These are phyloP conservation scores for Enhydra lutris DNA, from an alignment of 2,113 vertebrate species.

Conservation along the genomic window DNA sequence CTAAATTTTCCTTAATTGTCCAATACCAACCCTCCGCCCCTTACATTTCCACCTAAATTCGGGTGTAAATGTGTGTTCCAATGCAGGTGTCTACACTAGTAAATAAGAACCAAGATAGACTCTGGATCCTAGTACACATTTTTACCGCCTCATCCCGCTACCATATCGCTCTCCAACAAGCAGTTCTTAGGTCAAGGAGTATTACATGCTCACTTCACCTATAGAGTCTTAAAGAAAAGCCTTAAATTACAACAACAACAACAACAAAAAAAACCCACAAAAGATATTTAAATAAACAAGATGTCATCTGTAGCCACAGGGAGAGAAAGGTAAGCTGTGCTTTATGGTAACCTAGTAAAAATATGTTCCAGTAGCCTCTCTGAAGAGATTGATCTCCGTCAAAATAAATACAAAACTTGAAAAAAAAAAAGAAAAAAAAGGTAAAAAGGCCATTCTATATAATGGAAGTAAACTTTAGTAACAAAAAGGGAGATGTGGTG, in stretches of 20 bases:
- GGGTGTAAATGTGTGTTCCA: background rate
- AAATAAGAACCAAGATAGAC: background rate
- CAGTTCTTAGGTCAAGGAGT: background rate
- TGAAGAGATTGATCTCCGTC: background rate
- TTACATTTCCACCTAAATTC: background rate
- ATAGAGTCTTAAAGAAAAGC: background rate
- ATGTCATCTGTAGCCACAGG: background rate
- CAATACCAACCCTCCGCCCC: background rate
- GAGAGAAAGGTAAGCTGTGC: background rate
- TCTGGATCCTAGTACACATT: background rate
- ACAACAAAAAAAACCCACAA: background rate
- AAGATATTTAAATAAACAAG: constrained; percentile 9
- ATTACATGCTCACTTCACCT: background rate
- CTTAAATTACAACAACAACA: background rate
- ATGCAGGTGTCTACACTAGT: background rate
- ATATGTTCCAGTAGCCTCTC: background rate
- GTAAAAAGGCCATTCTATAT: background rate
- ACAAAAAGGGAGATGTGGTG: background rate
- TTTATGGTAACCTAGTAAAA: background rate
- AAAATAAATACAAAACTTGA: background rate
- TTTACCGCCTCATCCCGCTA: background rate
- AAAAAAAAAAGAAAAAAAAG: background rate
- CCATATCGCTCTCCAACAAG: background rate
- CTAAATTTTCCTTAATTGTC: background rate
- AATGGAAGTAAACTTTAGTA: background rate